Evolutionary conservation across 2,797 vertebrate species (phyloP), one percentile per base, ranked within the genome.

Genomic region (Pantherophis alleghaniensis): DNA sequence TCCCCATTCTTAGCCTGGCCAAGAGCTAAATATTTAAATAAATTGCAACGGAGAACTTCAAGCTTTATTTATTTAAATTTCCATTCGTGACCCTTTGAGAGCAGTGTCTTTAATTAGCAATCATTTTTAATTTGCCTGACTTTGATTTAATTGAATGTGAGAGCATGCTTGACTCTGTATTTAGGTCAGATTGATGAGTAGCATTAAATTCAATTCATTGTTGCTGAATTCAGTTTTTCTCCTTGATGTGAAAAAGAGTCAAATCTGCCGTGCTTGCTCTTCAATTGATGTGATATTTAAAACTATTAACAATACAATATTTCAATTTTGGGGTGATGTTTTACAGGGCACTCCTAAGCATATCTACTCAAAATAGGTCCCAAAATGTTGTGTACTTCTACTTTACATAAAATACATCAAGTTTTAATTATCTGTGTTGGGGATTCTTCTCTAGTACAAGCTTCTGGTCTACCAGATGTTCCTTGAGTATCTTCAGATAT

Each of bases 101-200:
- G 83, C n/a, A 11, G 37, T 89, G 69, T 57, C 79, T 89, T 74
- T 88, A 92, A 92, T 92, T 89, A 92, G 92, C 88, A 89, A 60
- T 92, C 7, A n/a, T 74, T 89, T 83, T 92, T 89, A 92, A 92
- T 92, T 92, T 79, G 56, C 69, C 56, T 32, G 51, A 83, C 53
- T 89, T 86, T 89, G 88, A 92, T 83, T 92, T 83, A 83, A 89
- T 89, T 83, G 79, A 83, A n/a, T 79, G 69, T 22, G 20, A 55
- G 88, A 86, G 56, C 55, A 32, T 83, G 92, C 32, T 57, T 59
- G 24, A 56, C 20, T 92, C 88, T 83, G 28, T 88, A 89, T 89
- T 83, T 61, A 89, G 92, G 87, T 61, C 87, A 86, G 57, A n/a
- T 89, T 61, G 92, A 74, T 57, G 22, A 47, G 42, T 86, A 53